A percentile compares a stretch with the other conserved stretches of the same genome.
These are phyloP conservation scores for Anthonomus grandis DNA, from an alignment of 1,140 invertebrate genomes.

Conservation along the genomic window DNA sequence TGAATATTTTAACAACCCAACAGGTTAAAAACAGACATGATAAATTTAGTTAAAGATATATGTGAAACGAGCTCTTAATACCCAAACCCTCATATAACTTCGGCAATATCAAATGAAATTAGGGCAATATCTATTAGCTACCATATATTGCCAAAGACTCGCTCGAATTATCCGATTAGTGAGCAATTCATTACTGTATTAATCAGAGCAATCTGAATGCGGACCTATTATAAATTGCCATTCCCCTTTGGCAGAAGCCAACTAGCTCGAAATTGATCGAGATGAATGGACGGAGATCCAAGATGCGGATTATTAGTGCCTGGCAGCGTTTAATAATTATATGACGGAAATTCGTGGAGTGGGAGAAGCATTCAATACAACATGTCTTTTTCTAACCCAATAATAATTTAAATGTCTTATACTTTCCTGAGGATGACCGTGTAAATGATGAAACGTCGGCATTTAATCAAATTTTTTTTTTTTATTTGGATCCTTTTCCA, in stretches of 20 bases:
- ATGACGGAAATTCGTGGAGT: background rate
- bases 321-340: background rate
- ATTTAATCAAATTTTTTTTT: too few relatives aligned
- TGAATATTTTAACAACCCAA: too few relatives aligned
- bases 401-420: background rate
- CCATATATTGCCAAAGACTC: background rate
- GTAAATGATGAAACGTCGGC: too few relatives aligned
- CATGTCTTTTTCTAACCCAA: background rate
- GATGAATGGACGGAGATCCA: too few relatives aligned
- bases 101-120: too few relatives aligned
- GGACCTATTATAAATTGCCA: conserved; percentile 8
- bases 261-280: too few relatives aligned
- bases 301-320: too few relatives aligned
- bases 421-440: background rate
- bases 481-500: too few relatives aligned
- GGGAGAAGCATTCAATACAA: background rate
- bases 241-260: background rate
- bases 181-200: conserved; percentile 13
- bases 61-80: too few relatives aligned
- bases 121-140: conserved; percentile 5
- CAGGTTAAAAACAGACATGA: too few relatives aligned
- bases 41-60: too few relatives aligned
- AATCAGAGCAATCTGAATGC: conserved; percentile 11
- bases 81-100: too few relatives aligned
- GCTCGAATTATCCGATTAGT: conserved; percentile 15